Evolutionary conservation across 2,888 invertebrate genomes (phyloP), one percentile per base, ranked within the genome.

Genomic region (Agrotis puta): DNA sequence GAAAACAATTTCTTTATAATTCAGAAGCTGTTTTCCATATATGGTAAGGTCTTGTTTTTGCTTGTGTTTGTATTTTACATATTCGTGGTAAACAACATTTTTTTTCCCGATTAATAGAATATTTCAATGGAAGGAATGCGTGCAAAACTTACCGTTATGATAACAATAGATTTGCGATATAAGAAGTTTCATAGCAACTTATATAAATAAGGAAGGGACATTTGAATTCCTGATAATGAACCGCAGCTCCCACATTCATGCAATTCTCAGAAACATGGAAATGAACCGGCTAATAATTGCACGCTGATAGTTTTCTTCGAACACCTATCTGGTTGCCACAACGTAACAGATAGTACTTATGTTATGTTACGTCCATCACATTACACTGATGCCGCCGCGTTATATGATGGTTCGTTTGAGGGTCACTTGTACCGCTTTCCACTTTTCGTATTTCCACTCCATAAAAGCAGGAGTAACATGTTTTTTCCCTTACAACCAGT

Each of bases 361-460:
- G 14, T 47, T 51, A 51, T 58, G 81, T 81, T 74, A 74, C 64
- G 69, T 81, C 71, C 64, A 79, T 67, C 82, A 70, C 56, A 68
- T 66, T 56, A 24, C 54, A 43, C 71, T 58, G 64, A 70, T 43
- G 54, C 62, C 75, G 43, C 62, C 57, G 51, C 39, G 77, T 85
- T 81, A 80, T 77, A 81, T 85, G 81, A 68, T 51, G 20, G 53
- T 56, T n/a, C 48, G 43, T 22, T 27, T 24, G 39, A 82, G 77
- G 74, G 73, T 81, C 75, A 77, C 69, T 65, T 69, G 64, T 74
- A 67, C 48, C 22, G 56, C 74, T 82, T 72, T 82, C 57, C 62
- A 79, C 58, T 48, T 75, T 64, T 67, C 50, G 22, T 82, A 71
- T 80, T 80, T 81, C 77, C 65, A 63, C 63, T 83, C 67, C 57